A percentile compares a stretch with the other conserved stretches of the same genome.
These are phyloP conservation scores for Tyria jacobaeae DNA, from an alignment of 2,888 invertebrate genomes.

Conservation along the genomic window DNA sequence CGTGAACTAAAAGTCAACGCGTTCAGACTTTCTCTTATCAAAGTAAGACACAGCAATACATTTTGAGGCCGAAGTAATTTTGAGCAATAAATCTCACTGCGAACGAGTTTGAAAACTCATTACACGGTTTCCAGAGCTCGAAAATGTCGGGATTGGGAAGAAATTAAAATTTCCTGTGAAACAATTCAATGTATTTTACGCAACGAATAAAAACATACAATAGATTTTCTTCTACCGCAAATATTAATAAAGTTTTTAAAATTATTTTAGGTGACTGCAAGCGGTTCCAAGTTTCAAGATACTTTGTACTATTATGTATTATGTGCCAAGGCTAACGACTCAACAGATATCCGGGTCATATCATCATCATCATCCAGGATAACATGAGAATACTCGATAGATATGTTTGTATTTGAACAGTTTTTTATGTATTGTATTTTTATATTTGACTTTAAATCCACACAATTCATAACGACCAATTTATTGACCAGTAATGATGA, in stretches of 20 bases:
- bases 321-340: not conserved
- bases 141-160: conserved; percentile 48
- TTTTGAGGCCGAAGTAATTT: conserved; percentile 47
- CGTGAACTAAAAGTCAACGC: conserved; percentile 27
- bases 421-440: too few species aligned
- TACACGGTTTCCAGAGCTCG: conserved; percentile 48
- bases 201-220: conserved; percentile 12
- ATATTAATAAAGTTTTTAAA: conserved; percentile 15
- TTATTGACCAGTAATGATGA: too few species aligned
- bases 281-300: not conserved
- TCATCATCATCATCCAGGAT: too few species aligned
- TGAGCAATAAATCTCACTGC: conserved; percentile 27
- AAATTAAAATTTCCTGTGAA: conserved; percentile 45
- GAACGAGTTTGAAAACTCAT: conserved; percentile 57
- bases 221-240: conserved; percentile 1
- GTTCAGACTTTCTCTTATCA: conserved; percentile 28
- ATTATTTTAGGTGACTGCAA: not conserved
- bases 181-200: conserved; percentile 40
- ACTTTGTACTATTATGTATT: too few species aligned
- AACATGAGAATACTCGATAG: too few species aligned
- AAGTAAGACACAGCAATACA: conserved; percentile 42
- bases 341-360: not conserved
- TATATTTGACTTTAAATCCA: too few species aligned
- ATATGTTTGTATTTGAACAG: too few species aligned
- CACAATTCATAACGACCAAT: too few species aligned